Conservation (phyloP, 2,113 vertebrate genomes). For the Periophthalmus modestus region DNA sequence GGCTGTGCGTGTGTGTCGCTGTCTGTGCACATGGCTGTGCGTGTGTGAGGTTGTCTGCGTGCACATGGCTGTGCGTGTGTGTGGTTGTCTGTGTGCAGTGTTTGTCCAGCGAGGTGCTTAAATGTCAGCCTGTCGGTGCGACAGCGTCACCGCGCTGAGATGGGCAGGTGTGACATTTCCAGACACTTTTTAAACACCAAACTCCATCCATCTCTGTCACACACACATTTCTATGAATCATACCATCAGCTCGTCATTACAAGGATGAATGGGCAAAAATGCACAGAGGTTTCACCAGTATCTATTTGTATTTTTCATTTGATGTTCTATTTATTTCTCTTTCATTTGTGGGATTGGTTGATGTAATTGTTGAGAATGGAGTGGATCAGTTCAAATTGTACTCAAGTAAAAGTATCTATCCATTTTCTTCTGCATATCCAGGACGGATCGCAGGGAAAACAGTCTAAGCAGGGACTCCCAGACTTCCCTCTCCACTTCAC, state of each 20-base stretch:
- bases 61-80: no score
- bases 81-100: not conserved
- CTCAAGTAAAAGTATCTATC: no score
- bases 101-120: slow-evolving; percentile 57
- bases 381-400: no score
- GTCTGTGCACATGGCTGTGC: no score
- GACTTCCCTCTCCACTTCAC: no score
- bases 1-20: slow-evolving; percentile 1
- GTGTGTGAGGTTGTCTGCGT: no score
- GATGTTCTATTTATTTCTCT: not conserved
- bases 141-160: slow-evolving; percentile 61
- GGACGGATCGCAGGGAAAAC: no score
- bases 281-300: not conserved
- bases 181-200: slow-evolving; percentile 67
- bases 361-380: not conserved
- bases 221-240: slow-evolving; percentile 11
- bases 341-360: not conserved
- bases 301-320: not conserved
- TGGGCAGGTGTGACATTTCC: slow-evolving; percentile 81
- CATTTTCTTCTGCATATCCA: no score
- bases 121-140: slow-evolving; percentile 74
- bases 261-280: not conserved
- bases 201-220: slow-evolving; percentile 71
- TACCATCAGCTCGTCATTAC: not conserved
- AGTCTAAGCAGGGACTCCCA: no score